These are phyloP conservation scores for Anneissia japonica DNA, from an alignment of 35 echinoderm and acorn worm genomes.

Conservation along the genomic window DNA sequence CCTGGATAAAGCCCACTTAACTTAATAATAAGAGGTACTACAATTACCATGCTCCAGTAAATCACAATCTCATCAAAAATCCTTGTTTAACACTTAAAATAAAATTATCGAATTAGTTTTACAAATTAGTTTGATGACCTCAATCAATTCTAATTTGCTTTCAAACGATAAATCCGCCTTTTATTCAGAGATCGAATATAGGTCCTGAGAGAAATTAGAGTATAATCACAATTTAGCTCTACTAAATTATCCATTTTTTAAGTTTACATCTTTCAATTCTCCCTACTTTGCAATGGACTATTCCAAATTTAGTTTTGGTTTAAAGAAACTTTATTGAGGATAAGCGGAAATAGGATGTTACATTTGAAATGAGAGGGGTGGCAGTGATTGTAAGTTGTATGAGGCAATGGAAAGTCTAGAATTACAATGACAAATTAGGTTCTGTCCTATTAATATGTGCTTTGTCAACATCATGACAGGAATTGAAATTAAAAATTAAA, in stretches of 20 bases:
- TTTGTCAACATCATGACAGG: neutral
- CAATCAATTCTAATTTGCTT: neutral
- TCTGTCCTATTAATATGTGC: neutral
- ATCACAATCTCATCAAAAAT: neutral
- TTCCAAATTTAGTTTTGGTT: neutral
- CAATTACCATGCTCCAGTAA: neutral
- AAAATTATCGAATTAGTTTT: neutral
- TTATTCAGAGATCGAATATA: no score
- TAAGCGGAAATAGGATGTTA: neutral
- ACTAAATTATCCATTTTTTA: neutral
- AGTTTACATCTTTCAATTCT: neutral
- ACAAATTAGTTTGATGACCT: no score
- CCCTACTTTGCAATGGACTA: neutral
- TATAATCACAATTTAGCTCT: no score
- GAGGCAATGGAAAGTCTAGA: neutral
- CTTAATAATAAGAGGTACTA: neutral
- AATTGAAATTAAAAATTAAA: neutral
- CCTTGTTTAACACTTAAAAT: neutral
- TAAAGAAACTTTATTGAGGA: neutral
- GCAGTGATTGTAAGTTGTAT: neutral
- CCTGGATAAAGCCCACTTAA: neutral
- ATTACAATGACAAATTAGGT: neutral
- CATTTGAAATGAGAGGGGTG: neutral
- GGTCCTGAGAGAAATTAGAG: no score
- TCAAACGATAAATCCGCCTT: neutral